A percentile compares a stretch with the other conserved stretches of the same genome.
These are phyloP conservation scores for Proteles cristata DNA, from an alignment of 2,113 vertebrate species.

Conservation along the genomic window DNA sequence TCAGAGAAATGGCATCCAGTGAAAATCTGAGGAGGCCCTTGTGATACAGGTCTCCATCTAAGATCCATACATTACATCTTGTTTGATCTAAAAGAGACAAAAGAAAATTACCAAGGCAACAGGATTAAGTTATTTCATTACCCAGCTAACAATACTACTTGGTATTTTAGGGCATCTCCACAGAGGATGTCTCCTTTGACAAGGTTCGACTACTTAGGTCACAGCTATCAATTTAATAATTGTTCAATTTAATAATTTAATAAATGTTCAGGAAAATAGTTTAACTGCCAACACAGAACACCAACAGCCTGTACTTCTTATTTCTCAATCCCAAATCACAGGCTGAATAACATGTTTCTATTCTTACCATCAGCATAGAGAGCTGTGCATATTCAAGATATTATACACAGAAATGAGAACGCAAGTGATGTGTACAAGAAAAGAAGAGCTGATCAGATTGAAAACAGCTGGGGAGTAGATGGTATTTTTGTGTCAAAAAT, in stretches of 20 bases:
- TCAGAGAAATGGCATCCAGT: constrained; percentile 90
- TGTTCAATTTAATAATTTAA: not conserved
- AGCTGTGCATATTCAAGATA: not conserved
- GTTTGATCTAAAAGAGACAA: constrained; percentile 91
- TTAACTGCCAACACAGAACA: not conserved
- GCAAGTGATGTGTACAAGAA: not conserved
- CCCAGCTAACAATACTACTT: not conserved
- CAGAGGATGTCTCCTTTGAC: not conserved
- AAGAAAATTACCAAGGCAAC: constrained; percentile 43
- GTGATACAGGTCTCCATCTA: constrained; percentile 98
- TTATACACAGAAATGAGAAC: constrained; percentile 5
- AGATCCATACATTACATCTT: constrained; percentile 97
- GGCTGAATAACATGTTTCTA: not conserved
- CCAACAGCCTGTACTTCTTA: not conserved
- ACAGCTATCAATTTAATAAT: not conserved
- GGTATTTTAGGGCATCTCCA: not conserved
- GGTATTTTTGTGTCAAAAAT: constrained; percentile 28
- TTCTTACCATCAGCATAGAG: not conserved
- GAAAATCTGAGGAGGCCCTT: constrained; percentile 98
- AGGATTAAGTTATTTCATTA: constrained; percentile 24
- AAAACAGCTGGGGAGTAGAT: not conserved
- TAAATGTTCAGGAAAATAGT: not conserved
- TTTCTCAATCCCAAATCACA: constrained; percentile 17
- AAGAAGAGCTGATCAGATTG: not conserved
- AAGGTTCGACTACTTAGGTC: not conserved